A percentile compares a stretch with the other conserved stretches of the same genome.
These are phyloP conservation scores for Plecotus auritus DNA, from an alignment of 2,113 vertebrate genomes.

Conservation along the genomic window DNA sequence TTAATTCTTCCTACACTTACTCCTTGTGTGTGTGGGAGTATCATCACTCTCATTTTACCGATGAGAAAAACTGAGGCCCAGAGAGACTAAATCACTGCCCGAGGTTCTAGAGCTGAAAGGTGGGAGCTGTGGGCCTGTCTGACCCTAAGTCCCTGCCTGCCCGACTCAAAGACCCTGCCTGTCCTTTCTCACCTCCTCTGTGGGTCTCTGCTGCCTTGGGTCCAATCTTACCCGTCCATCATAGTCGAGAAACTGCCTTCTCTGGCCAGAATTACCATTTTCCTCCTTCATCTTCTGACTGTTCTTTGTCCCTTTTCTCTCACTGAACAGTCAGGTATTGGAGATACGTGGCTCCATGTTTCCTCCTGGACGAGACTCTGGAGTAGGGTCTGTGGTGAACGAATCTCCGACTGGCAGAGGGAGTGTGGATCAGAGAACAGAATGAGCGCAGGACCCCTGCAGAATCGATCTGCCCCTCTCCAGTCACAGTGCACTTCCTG, in stretches of 20 bases:
- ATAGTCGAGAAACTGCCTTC: neutral
- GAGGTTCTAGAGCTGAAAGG: neutral
- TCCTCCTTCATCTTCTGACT: neutral
- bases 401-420: neutral
- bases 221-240: neutral
- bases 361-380: neutral
- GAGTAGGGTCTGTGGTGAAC: neutral
- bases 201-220: neutral
- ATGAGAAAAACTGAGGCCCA: neutral
- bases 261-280: neutral
- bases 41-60: neutral
- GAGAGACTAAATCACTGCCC: neutral
- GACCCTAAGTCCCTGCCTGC: neutral
- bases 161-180: neutral
- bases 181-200: neutral
- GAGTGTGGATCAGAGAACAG: neutral
- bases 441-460: neutral
- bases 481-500: neutral
- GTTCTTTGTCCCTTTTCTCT: neutral
- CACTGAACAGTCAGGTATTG: neutral
- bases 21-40: neutral
- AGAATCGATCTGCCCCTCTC: neutral
- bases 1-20: neutral
- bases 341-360: neutral
- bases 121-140: neutral